These are phyloP conservation scores for Indri indri DNA, from an alignment of 2,113 vertebrate species.

Conservation along the genomic window DNA sequence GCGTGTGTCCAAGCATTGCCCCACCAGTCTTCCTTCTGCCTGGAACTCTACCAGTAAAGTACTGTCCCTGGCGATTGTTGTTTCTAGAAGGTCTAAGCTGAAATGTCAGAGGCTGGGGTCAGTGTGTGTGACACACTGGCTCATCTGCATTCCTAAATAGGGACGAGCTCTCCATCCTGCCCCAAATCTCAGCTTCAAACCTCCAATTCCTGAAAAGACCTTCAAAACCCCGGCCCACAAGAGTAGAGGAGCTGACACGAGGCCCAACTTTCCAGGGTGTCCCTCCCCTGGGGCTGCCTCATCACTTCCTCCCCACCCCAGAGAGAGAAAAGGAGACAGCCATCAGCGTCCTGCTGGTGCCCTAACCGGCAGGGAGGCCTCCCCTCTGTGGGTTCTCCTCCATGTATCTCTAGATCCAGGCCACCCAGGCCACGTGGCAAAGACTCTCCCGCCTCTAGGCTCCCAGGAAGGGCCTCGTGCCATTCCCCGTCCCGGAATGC, in stretches of 20 bases:
- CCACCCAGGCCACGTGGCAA: fast-evolving
- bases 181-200: background rate
- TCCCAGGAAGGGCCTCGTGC: background rate
- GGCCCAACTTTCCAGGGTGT: background rate
- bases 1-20: fast-evolving
- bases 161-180: background rate
- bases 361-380: no score
- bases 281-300: background rate
- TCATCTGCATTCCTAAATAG: background rate
- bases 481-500: background rate
- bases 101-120: background rate
- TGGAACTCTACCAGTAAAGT: background rate
- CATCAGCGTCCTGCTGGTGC: background rate
- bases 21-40: background rate
- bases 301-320: background rate
- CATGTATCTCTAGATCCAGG: background rate
- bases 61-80: background rate
- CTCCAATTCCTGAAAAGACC: background rate
- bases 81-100: background rate
- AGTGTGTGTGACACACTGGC: background rate
- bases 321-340: background rate
- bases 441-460: background rate
- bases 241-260: background rate
- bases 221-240: background rate
- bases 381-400: background rate